Evolutionary conservation across 2,113 vertebrate species (phyloP).

Genomic region (Megaptera novaeangliae): DNA sequence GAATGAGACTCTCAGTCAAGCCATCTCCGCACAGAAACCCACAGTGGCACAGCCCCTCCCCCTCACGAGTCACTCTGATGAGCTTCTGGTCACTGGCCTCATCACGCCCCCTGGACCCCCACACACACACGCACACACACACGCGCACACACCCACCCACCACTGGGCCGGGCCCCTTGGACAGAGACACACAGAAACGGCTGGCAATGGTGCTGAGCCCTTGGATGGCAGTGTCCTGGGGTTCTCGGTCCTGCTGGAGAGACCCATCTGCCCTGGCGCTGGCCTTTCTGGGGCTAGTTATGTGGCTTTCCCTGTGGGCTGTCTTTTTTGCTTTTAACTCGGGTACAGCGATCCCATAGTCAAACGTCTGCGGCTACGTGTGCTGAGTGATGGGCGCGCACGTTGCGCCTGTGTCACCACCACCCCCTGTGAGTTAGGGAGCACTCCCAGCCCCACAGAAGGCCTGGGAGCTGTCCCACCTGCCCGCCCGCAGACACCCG

Average conservation of each 20-base stretch:
- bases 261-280: rapidly evolving
- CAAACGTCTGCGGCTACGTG: neutral
- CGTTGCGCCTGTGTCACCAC: neutral
- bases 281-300: neutral
- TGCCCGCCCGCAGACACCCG: rapidly evolving
- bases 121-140: neutral
- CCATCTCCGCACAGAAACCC: neutral
- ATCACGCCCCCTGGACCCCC: neutral
- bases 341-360: no score
- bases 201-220: neutral
- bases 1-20: neutral
- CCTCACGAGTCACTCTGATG: neutral
- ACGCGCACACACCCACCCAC: neutral
- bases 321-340: neutral
- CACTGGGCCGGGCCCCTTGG: neutral
- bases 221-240: rapidly evolving
- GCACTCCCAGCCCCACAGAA: neutral
- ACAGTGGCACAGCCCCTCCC: no score
- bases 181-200: neutral
- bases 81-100: neutral
- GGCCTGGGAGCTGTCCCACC: rapidly evolving
- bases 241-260: neutral
- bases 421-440: neutral
- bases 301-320: neutral
- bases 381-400: rapidly evolving